These are phyloP conservation scores for Cynocephalus volans DNA, from an alignment of 2,113 vertebrate genomes.

Conservation along the genomic window DNA sequence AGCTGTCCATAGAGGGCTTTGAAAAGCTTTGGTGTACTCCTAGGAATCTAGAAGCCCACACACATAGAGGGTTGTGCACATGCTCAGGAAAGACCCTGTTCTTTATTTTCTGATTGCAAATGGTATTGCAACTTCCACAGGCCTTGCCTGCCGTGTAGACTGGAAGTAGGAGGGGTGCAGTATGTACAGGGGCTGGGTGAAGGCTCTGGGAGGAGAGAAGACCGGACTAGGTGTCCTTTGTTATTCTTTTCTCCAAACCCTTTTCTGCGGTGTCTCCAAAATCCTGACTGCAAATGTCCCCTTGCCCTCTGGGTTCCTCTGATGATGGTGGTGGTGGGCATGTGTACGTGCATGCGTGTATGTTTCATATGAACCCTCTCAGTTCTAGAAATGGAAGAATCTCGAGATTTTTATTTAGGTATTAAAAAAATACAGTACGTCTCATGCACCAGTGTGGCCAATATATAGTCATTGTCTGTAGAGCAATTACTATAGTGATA, in stretches of 20 bases:
- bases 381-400: slow-evolving; percentile 43
- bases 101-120: too few species aligned
- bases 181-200: too few species aligned
- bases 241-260: too few species aligned
- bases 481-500: slow-evolving; percentile 48
- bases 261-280: too few species aligned
- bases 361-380: background rate
- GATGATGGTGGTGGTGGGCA: background rate
- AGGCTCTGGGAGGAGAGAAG: too few species aligned
- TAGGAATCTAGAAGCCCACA: too few species aligned
- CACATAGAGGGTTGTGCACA: too few species aligned
- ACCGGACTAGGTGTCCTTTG: too few species aligned
- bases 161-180: too few species aligned
- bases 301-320: background rate
- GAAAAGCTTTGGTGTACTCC: background rate
- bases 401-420: slow-evolving; percentile 85
- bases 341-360: background rate
- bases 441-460: slow-evolving; percentile 83
- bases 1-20: background rate
- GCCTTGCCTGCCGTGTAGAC: too few species aligned
- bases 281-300: background rate
- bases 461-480: slow-evolving; percentile 55
- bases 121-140: too few species aligned
- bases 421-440: slow-evolving; percentile 85
- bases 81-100: too few species aligned